Percentiles rank a stretch among this genome's conserved stretches.
phyloP scores from a whole-genome alignment of 2,113 vertebrate genomes.

The Caranx melampygus region DNA sequence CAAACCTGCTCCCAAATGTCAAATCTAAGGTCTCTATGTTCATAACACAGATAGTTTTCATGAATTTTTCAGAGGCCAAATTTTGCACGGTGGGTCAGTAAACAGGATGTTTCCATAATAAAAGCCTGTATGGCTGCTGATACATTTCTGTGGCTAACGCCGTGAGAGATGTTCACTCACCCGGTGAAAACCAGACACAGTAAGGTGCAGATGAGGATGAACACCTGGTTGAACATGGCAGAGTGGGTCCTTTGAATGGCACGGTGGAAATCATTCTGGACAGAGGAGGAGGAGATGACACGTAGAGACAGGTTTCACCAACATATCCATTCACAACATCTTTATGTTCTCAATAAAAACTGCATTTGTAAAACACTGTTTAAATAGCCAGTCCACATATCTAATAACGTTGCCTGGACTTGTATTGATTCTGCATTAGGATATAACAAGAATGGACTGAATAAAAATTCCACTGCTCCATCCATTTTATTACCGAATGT shows the following conservation, averaged over 20 bases:
- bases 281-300: background rate
- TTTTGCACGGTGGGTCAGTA: background rate
- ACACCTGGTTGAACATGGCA: conserved; percentile 98
- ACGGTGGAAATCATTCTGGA: conserved; percentile 95
- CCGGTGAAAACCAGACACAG: conserved; percentile 97
- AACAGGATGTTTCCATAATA: background rate
- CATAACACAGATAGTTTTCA: background rate
- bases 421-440: background rate
- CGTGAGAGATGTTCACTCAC: conserved; percentile 79
- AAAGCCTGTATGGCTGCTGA: background rate
- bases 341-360: background rate
- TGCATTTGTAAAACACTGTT: background rate
- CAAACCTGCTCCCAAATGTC: background rate
- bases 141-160: background rate
- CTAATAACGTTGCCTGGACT: background rate
- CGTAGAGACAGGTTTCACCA: background rate
- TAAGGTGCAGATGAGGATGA: conserved; percentile 98
- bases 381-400: background rate
- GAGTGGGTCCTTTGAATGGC: conserved; percentile 97
- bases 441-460: background rate
- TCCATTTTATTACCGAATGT: background rate
- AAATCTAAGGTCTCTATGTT: background rate
- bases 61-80: background rate
- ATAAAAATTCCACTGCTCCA: background rate
- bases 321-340: background rate